These are phyloP conservation scores for Lissonota sp. DNA, from an alignment of 2,888 invertebrate species.

Conservation along the genomic window DNA sequence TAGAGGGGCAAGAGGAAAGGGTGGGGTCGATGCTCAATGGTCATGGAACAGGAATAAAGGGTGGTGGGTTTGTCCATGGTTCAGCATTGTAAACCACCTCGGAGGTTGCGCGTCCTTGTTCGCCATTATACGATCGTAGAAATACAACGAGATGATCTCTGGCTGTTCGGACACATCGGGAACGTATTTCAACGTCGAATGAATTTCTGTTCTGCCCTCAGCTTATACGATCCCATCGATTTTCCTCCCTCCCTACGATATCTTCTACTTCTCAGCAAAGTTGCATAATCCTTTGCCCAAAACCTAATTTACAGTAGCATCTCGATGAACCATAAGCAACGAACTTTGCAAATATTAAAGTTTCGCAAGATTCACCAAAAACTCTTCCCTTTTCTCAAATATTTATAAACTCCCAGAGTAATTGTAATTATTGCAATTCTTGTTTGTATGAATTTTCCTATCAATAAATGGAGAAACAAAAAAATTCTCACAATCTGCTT, in stretches of 20 bases:
- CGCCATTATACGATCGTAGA: conserved; percentile 40
- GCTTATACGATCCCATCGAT: conserved; percentile 53
- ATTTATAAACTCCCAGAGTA: too few species aligned
- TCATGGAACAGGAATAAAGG: background rate
- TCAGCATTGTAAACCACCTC: conserved; percentile 34
- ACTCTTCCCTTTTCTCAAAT: too few species aligned
- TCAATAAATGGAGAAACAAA: too few species aligned
- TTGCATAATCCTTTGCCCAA: conserved; percentile 12
- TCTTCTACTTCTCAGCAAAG: background rate
- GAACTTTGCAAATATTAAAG: background rate
- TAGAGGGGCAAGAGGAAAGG: background rate
- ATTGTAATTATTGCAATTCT: too few species aligned
- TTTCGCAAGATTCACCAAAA: background rate
- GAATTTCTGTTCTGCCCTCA: conserved; percentile 62
- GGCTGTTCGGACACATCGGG: conserved; percentile 64
- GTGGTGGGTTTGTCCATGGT: conserved; percentile 19
- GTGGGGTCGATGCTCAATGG: background rate
- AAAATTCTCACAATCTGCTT: too few species aligned
- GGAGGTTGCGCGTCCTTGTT: conserved; percentile 27
- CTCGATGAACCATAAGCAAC: too few species aligned
- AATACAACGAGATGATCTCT: conserved; percentile 52
- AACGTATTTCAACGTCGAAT: conserved; percentile 66
- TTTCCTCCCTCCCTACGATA: conserved; percentile 20
- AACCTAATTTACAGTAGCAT: too few species aligned
- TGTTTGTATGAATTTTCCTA: too few species aligned